Evolutionary conservation across 1,140 invertebrate genomes (phyloP), one percentile per base, ranked within the genome.

Genomic region (Oreohelix idahoensis): DNA sequence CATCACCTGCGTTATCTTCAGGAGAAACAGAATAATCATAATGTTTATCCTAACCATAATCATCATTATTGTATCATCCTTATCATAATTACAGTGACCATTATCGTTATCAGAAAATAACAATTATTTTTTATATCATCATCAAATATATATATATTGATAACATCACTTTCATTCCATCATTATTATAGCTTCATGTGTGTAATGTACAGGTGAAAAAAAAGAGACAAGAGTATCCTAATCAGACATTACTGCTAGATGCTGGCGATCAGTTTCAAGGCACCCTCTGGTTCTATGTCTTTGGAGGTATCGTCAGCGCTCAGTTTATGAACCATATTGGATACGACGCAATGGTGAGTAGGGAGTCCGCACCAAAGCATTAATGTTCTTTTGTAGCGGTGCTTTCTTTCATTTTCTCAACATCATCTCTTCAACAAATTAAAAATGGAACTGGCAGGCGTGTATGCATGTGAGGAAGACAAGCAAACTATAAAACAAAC

Each of bases 181-280:
- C n/a, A 17, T 15, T 17, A 15, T 15, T 17, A 58, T n/a, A n/a
- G 53, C 53, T 15, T n/a, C 53, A 17, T 17, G n/a, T n/a, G n/a
- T n/a, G n/a, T n/a, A n/a, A n/a, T n/a, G n/a, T n/a, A 45, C 78
- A 79, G 92, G 93, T n/a, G 93, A 94, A 76, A 15, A 32, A 63
- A 8, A 32, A 15, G 26, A 58, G 69, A 20, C 23, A 23, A 26
- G 32, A 81, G 32, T 70, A 51, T 36, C 42, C 38, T 11, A 94
- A 95, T 29, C 95, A 95, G 0, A 71, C 51, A 13, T 35, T 36
- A 1, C 87, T 97, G 0, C 92, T 98, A 13, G 97, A 97, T 89
- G 97, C 96, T 0, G 97, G 97, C 0, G 97, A 98, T 89, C 97
- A 96, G 13, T 98, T 95, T 89, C 96, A 97, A 38, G 97, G 97